Evolutionary conservation across 1,140 invertebrate genomes (phyloP), one percentile per base, ranked within the genome.

Genomic region (Hycleus cichorii): DNA sequence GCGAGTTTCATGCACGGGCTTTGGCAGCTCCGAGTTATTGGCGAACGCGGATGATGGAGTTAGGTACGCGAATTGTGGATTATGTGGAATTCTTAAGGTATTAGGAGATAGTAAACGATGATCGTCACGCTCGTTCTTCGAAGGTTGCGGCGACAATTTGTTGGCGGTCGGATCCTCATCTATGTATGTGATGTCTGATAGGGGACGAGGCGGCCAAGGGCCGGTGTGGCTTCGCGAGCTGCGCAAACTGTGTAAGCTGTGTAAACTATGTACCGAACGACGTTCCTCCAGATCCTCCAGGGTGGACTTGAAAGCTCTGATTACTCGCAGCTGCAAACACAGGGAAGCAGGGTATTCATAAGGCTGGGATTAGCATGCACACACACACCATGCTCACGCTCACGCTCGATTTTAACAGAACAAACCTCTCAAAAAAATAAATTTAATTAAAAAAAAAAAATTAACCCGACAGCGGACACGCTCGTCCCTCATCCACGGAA

Each of bases 271-370:
- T 77, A 96, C 87, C 79, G 94, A 95, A 77, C 93, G 89, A 74
- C 93, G 89, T 81, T 99, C 97, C 82, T 98, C 96, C 81, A 98
- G 84, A 82, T 99, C 97, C 87, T 99, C 97, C 83, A 98, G 83
- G 75, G 91, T 97, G 73, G 94, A 97, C 83, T 95, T 97, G 92
- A 99, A 99, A 76, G 96, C 97, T 83, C 95, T 91, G 81, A 99
- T 96, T 81, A 99, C 97, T 82, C 97, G 92, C 82, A 99, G 90
- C 96, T 99, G 93, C 82, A 92, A 92, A 87, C 83, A 83, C 83
- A 84, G 69, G 71, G 71, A 71, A 72, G 68, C 68, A 69, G 71
- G 69, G 62, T 70, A 67, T 63, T 72, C 68, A 70, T 72, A 66
- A 72, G 69, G 65, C 69, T 62, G 65, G 65, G 64, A 66, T 57